Evolutionary conservation across 2,797 vertebrate species (phyloP), one percentile per base, ranked within the genome.

Genomic region (Hybognathus amarus): DNA sequence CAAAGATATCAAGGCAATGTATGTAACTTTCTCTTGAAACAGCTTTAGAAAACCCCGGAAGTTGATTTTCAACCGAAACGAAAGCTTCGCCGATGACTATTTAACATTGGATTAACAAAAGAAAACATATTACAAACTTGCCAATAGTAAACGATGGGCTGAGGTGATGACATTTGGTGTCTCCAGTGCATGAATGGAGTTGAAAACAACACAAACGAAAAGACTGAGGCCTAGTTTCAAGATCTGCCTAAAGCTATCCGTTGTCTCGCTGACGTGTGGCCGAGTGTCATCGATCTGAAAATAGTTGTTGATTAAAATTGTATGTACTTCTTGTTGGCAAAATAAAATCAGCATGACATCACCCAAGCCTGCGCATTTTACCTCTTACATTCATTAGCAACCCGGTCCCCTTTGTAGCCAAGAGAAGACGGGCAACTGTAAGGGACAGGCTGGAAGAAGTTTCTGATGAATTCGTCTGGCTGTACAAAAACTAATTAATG

Each of bases 1-100:
- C 93, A 93, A 96, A 95, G 95, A 97, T 96, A 96, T 98, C 97
- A 98, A 98, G 97, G 97, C 97, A 97, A 98, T 96, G 96, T 95
- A 95, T 92, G 95, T 96, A 96, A 97, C 94, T 95, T 96, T 95
- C 95, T 94, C 95, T 95, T 95, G 30, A 94, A 96, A 95, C 94
- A 88, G 91, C 96, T 95, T 63, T 91, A 91, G 88, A 92, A 92
- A 94, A 91, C 91, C 95, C 93, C 92, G 92, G 95, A 96, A 96
- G 95, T 95, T 95, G 89, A 90, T 94, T 93, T 89, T 93, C 93
- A 95, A 93, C 81, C 93, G 90, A 96, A 95, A 95, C 47, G 78
- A 88, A 69, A 77, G 36, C 94, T 95, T 91, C 92, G 92, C 94
- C 84, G 92, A 94, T 91, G 91, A 90, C 91, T 88, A 91, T 92